A percentile compares a stretch with the other conserved stretches of the same genome.
Conservation (phyloP, 2,797 vertebrate species). For the Epinephelus malabaricus region DNA sequence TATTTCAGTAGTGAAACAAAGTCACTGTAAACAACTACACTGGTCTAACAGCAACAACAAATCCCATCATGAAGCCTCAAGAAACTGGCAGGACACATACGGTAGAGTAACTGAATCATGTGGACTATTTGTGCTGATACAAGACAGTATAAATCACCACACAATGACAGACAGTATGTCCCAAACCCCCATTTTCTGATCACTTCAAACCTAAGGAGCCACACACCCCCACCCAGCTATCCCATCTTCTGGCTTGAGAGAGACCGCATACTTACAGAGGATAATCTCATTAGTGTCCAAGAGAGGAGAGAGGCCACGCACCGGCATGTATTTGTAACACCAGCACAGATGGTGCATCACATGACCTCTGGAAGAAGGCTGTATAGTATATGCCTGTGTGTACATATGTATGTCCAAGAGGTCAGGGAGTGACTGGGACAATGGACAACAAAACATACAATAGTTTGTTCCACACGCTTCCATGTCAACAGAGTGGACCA, state of each 20-base stretch:
- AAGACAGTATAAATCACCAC: not conserved
- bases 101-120: not conserved
- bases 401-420: slow-evolving; percentile 61
- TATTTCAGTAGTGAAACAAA: not conserved
- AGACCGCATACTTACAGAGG: slow-evolving; percentile 84
- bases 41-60: not conserved
- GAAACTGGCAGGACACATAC: not conserved
- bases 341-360: slow-evolving; percentile 84
- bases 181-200: not conserved
- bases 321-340: slow-evolving; percentile 73
- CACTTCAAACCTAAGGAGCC: slow-evolving; percentile 36
- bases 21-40: not conserved
- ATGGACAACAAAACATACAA: slow-evolving; percentile 81
- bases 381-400: slow-evolving; percentile 41
- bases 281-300: slow-evolving; percentile 86
- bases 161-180: not conserved
- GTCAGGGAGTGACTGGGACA: slow-evolving; percentile 70
- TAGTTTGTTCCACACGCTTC: slow-evolving; percentile 83
- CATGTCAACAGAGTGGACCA: slow-evolving; percentile 50
- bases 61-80: not conserved
- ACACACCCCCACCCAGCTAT: slow-evolving; percentile 67
- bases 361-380: slow-evolving; percentile 75
- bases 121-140: not conserved
- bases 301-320: slow-evolving; percentile 61
- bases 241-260: slow-evolving; percentile 74